Percentiles rank a stretch among this genome's conserved stretches.
phyloP scores from a whole-genome alignment of 2,888 invertebrate species.

The Lathronympha strigana region DNA sequence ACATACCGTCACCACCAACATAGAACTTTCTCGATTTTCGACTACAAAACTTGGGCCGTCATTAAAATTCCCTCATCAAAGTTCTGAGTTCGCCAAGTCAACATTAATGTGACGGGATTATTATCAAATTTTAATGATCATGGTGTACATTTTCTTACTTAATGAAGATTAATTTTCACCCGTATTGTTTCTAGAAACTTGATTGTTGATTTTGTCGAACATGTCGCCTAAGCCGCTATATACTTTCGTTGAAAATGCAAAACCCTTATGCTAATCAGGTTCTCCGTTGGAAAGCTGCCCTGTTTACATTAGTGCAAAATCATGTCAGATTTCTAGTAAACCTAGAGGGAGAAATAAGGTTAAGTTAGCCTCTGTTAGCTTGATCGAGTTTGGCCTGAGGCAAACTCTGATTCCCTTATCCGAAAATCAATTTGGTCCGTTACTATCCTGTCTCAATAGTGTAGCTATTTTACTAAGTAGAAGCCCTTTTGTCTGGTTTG shows the following conservation, averaged over 20 bases:
- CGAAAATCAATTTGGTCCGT: slow-evolving; percentile 35
- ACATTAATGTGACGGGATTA: slow-evolving; percentile 33
- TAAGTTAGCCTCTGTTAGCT: slow-evolving; percentile 37
- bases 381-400: slow-evolving; percentile 38
- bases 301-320: slow-evolving; percentile 41
- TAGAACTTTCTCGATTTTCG: slow-evolving; percentile 37
- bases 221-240: neutral
- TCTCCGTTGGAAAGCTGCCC: slow-evolving; percentile 31
- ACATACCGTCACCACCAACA: slow-evolving; percentile 33
- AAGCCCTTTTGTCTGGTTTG: neutral
- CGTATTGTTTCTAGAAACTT: slow-evolving; percentile 4
- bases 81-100: slow-evolving; percentile 35
- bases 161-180: slow-evolving; percentile 22
- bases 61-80: slow-evolving; percentile 41
- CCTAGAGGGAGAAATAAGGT: slow-evolving; percentile 37
- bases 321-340: slow-evolving; percentile 41
- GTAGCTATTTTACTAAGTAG: slow-evolving; percentile 2
- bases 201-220: neutral
- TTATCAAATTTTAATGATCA: slow-evolving; percentile 37
- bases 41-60: slow-evolving; percentile 33
- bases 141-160: slow-evolving; percentile 25
- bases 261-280: slow-evolving; percentile 37
- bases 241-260: slow-evolving; percentile 20
- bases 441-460: slow-evolving; percentile 19
- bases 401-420: slow-evolving; percentile 38